A percentile compares a stretch with the other conserved stretches of the same genome.
Conservation (phyloP, 1,140 invertebrate species). For the Riptortus pedestris region DNA sequence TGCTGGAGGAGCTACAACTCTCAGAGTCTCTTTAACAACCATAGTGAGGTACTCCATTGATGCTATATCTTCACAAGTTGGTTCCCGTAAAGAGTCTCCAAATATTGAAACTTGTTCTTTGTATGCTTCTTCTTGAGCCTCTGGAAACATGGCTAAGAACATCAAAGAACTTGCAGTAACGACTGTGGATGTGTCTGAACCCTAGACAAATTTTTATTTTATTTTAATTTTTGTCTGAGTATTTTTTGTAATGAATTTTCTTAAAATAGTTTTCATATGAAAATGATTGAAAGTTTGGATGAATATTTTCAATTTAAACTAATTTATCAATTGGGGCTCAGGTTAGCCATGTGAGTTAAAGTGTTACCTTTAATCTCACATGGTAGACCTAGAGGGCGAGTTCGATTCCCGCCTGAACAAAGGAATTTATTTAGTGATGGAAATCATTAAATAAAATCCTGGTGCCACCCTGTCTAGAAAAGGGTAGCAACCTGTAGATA, state of each 20-base stretch:
- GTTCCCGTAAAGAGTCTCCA: background rate
- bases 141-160: conserved; percentile 22
- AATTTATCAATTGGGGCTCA: background rate
- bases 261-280: background rate
- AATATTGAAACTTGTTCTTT: conserved; percentile 19
- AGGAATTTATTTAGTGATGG: no score
- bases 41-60: conserved; percentile 28
- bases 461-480: no score
- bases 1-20: conserved; percentile 31
- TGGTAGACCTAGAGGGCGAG: background rate
- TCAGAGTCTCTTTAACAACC: conserved; percentile 33
- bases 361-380: background rate
- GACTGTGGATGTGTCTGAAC: conserved; percentile 8
- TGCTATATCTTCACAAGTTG: conserved; percentile 15
- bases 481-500: no score
- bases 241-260: conserved; percentile 19
- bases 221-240: no score
- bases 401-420: no score
- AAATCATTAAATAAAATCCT: no score
- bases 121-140: conserved; percentile 26
- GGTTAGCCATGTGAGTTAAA: background rate
- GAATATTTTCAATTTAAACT: background rate
- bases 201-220: background rate
- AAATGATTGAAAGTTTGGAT: background rate
- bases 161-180: background rate